phyloP scores from a whole-genome alignment of 1,140 invertebrate species.

The Drosophila ironensis region DNA sequence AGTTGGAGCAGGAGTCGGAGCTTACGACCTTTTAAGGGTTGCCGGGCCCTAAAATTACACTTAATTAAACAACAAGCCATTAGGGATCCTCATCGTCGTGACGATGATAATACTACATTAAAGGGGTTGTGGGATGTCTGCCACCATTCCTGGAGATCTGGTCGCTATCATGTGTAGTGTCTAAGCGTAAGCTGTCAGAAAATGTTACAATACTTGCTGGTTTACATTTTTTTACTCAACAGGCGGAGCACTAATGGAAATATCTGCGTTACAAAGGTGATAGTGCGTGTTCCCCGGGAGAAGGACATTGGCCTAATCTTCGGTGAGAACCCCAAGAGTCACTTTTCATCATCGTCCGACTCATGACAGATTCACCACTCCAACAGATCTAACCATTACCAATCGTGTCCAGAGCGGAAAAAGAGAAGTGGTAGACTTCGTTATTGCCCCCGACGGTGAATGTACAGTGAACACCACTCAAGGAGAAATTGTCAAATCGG shows the following conservation, averaged over 20 bases:
- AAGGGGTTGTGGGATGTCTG: conserved; percentile 23
- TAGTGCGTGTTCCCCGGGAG: conserved; percentile 53
- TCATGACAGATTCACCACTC: no score
- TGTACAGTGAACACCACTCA: conserved; percentile 56
- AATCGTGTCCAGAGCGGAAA: conserved; percentile 26
- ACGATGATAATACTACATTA: no score
- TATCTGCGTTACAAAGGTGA: conserved; percentile 46
- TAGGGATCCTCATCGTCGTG: conserved; percentile 47
- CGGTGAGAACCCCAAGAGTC: conserved; percentile 28
- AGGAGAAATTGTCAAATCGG: conserved; percentile 32
- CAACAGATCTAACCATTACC: conserved; percentile 55
- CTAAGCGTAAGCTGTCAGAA: conserved; percentile 14
- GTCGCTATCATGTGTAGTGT: background rate
- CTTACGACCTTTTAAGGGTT: conserved; percentile 37
- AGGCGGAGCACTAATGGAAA: background rate
- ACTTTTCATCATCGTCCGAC: no score
- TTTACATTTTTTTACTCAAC: conserved; percentile 21
- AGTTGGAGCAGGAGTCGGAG: background rate
- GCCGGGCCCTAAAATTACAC: conserved; percentile 68
- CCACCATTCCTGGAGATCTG: no score
- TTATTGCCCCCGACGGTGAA: conserved; percentile 40
- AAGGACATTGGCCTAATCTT: conserved; percentile 70
- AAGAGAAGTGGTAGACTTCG: conserved; percentile 45
- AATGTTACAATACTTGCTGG: conserved; percentile 41
- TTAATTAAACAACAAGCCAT: conserved; percentile 70